Conservation (phyloP, 2,888 invertebrate species). For the Thecophora atra region DNA sequence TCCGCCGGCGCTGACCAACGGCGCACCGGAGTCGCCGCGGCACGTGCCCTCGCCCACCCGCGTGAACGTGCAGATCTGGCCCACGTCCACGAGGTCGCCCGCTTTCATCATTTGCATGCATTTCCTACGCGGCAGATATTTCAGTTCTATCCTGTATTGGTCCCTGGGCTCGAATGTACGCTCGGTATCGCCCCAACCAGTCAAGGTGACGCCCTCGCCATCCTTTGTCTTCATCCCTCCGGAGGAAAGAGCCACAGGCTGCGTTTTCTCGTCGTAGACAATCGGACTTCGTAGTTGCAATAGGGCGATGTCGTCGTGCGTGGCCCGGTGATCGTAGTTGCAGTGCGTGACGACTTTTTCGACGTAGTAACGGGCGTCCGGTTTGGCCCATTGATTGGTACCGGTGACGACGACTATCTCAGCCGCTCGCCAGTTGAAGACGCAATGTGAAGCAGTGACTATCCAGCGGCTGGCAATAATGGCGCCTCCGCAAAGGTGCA, state of each 20-base stretch:
- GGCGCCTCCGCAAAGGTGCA: conserved; percentile 36
- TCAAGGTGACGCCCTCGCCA: conserved; percentile 68
- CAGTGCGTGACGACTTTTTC: conserved; percentile 53
- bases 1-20: conserved; percentile 53
- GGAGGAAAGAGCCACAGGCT: conserved; percentile 66
- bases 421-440: conserved; percentile 44
- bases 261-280: conserved; percentile 67
- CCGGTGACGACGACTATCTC: conserved; percentile 55
- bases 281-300: conserved; percentile 70
- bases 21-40: conserved; percentile 60
- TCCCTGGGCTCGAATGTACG: conserved; percentile 67
- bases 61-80: conserved; percentile 70
- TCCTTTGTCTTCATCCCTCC: conserved; percentile 67
- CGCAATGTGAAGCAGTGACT: conserved; percentile 60
- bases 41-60: conserved; percentile 68
- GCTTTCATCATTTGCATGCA: conserved; percentile 58
- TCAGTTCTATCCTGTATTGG: conserved; percentile 69
- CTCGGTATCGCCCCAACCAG: conserved; percentile 71
- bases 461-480: conserved; percentile 51
- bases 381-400: conserved; percentile 49
- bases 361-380: conserved; percentile 50
- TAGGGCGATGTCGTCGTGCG: conserved; percentile 74
- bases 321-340: conserved; percentile 54
- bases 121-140: conserved; percentile 67
- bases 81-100: conserved; percentile 67